These are phyloP conservation scores for Drosophila burlai DNA, from an alignment of 1,140 invertebrate genomes.

Conservation along the genomic window DNA sequence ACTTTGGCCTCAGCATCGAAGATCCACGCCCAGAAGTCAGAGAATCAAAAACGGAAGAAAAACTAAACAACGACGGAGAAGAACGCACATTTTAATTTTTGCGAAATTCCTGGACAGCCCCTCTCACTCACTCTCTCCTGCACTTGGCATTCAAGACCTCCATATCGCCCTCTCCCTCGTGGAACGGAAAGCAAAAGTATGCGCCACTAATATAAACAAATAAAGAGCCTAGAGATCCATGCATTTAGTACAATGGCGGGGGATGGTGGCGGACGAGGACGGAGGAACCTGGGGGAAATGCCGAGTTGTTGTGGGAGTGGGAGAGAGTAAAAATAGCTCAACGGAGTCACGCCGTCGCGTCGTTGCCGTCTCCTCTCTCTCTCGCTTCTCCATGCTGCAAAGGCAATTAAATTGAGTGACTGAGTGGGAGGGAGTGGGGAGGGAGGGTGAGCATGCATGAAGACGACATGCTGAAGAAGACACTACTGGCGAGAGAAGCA, in stretches of 20 bases:
- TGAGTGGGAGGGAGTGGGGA: conserved; percentile 44
- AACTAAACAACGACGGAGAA: conserved; percentile 15
- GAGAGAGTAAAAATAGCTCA: conserved; percentile 73
- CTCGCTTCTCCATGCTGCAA: conserved; percentile 40
- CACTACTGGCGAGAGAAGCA: conserved; percentile 12
- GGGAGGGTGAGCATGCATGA: conserved; percentile 56
- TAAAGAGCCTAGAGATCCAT: conserved; percentile 73
- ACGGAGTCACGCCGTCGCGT: conserved; percentile 44
- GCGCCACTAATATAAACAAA: conserved; percentile 78
- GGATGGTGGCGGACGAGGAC: background rate
- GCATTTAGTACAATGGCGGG: conserved; percentile 14
- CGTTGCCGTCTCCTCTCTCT: conserved; percentile 22
- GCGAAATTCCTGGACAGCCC: conserved; percentile 56
- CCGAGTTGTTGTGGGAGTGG: conserved; percentile 33
- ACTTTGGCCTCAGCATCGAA: conserved; percentile 64
- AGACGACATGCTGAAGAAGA: conserved; percentile 55
- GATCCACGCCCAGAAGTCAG: conserved; percentile 28
- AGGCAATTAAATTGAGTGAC: conserved; percentile 81
- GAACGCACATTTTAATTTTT: conserved; percentile 47
- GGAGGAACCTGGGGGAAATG: conserved; percentile 7
- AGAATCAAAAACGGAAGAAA: conserved; percentile 18
- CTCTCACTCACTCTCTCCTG: conserved; percentile 11
- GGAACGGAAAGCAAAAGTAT: conserved; percentile 79
- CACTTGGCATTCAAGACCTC: conserved; percentile 48
- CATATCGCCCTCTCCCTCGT: conserved; percentile 16